A percentile compares a stretch with the other conserved stretches of the same genome.
phyloP scores from a whole-genome alignment of 30 jellyfish, hydroid and myxozoan genomes.

The Turritopsis dohrnii region DNA sequence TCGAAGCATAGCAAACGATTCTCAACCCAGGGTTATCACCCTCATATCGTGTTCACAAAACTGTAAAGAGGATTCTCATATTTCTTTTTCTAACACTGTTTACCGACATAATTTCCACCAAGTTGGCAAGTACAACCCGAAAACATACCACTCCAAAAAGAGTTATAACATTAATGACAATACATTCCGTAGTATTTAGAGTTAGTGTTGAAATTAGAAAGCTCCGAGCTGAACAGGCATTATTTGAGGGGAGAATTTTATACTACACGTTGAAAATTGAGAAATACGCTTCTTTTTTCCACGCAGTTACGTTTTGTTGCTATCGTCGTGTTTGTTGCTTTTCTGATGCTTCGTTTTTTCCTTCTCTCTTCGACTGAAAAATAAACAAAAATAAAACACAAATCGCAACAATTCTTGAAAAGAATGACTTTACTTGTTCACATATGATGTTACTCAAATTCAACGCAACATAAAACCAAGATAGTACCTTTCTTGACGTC shows the following conservation, averaged over 20 bases:
- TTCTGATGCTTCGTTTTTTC: neutral
- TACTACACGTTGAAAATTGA: conserved; percentile 1
- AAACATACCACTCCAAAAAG: neutral
- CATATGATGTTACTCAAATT: neutral
- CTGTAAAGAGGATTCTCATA: neutral
- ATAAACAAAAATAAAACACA: neutral
- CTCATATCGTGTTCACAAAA: neutral
- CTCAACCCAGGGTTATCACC: too few relatives aligned
- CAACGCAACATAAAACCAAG: neutral
- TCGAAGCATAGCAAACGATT: neutral
- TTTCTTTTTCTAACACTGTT: too few relatives aligned
- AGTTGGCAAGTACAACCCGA: neutral
- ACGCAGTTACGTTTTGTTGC: conserved; percentile 15
- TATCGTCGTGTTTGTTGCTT: neutral
- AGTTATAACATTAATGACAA: neutral
- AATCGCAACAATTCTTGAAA: too few relatives aligned
- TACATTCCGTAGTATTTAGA: neutral
- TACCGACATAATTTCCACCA: neutral
- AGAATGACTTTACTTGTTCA: neutral
- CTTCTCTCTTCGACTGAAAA: conserved; percentile 22
- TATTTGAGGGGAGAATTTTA: neutral
- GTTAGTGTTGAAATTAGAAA: neutral
- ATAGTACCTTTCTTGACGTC: conserved; percentile 25
- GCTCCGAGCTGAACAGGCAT: neutral
- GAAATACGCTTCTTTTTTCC: conserved; percentile 28